Evolutionary conservation across 2,888 invertebrate genomes (phyloP).

Genomic region (Xylophagus ater): DNA sequence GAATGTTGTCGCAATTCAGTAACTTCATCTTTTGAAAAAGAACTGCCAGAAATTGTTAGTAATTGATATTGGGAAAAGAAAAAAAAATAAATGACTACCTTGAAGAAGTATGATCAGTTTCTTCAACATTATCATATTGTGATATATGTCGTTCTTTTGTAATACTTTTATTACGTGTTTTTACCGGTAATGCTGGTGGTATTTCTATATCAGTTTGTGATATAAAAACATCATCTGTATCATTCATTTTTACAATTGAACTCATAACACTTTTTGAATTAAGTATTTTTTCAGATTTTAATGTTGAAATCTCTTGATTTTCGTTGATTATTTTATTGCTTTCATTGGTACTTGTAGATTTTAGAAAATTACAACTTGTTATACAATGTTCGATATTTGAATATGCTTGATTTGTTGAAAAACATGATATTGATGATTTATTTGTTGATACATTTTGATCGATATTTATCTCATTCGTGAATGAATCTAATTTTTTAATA

Average conservation of each 20-base stretch:
- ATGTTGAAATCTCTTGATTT: conserved; percentile 3
- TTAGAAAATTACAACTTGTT: conserved; percentile 14
- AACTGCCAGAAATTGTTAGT: conserved; percentile 27
- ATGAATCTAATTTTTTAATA: conserved; percentile 8
- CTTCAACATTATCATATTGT: conserved; percentile 60
- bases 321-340: conserved; percentile 17
- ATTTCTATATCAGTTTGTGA: conserved; percentile 18
- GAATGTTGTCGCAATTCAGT: conserved; percentile 16
- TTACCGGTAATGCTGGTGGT: conserved; percentile 52
- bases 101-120: conserved; percentile 38
- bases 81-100: conserved; percentile 10
- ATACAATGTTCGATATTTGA: conserved; percentile 11
- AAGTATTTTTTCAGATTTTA: conserved; percentile 22
- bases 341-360: conserved; percentile 19
- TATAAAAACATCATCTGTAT: conserved; percentile 20
- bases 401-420: conserved; percentile 15
- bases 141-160: conserved; percentile 50
- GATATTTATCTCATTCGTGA: conserved; percentile 3
- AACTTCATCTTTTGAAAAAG: conserved; percentile 12
- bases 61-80: conserved; percentile 37
- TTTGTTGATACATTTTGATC: conserved; percentile 12
- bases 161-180: conserved; percentile 39
- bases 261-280: conserved; percentile 21
- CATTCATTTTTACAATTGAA: conserved; percentile 23
- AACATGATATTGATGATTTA: conserved; percentile 15